Evolutionary conservation across 2,113 vertebrate species (phyloP).

Genomic region (Oreotrochilus melanogaster): DNA sequence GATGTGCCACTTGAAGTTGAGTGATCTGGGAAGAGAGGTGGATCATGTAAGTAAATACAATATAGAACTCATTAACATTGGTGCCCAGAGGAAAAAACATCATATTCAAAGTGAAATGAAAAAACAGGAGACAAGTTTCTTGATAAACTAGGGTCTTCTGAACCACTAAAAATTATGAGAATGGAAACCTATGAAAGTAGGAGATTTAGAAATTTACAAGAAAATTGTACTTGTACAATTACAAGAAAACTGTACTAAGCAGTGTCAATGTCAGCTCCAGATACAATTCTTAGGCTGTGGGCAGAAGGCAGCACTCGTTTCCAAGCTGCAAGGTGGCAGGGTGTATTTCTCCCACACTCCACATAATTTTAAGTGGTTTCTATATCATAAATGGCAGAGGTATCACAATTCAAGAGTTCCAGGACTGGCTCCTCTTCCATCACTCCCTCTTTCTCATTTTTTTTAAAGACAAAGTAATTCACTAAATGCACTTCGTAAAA

Average conservation of each 20-base stretch:
- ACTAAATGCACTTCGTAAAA: neutral
- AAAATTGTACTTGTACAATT: neutral
- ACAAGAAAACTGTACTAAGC: neutral
- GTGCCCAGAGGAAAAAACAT: neutral
- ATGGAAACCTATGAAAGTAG: neutral
- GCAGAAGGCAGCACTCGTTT: neutral
- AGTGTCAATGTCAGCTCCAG: neutral
- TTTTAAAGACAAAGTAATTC: neutral
- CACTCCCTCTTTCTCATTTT: neutral
- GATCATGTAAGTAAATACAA: neutral
- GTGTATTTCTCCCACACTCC: neutral
- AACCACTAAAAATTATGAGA: neutral
- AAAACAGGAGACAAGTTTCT: neutral
- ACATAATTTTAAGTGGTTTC: neutral
- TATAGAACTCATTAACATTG: neutral
- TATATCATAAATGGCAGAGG: neutral
- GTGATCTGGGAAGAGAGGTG: slow-evolving; percentile 83
- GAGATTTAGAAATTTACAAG: neutral
- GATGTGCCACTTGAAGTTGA: slow-evolving; percentile 89
- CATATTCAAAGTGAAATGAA: neutral
- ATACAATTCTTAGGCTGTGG: neutral
- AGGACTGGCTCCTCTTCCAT: neutral
- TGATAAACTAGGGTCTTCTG: neutral
- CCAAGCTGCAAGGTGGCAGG: neutral
- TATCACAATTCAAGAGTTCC: neutral